These are phyloP conservation scores for Heliconius hortense DNA, from an alignment of 2,888 invertebrate genomes.

Conservation along the genomic window DNA sequence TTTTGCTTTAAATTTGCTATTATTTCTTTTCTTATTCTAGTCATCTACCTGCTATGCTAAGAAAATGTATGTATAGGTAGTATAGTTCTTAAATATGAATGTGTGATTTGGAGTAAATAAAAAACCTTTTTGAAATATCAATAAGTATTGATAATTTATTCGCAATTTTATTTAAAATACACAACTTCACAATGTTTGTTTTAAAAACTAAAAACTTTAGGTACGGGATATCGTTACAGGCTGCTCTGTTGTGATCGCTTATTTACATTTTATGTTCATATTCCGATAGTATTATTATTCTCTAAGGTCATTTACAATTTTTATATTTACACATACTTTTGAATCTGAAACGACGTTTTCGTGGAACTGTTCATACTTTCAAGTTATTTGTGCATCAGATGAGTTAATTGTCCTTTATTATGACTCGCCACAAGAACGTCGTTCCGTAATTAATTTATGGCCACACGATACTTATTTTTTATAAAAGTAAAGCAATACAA, in stretches of 20 bases:
- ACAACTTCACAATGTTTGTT: conserved; percentile 81
- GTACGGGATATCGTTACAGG: conserved; percentile 76
- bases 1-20: not conserved
- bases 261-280: conserved; percentile 66
- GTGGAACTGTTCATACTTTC: conserved; percentile 37
- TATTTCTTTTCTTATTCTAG: not conserved
- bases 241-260: conserved; percentile 72
- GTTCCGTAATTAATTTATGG: conserved; percentile 65
- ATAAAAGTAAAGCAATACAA: conserved; percentile 67
- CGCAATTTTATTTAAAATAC: conserved; percentile 83
- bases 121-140: conserved; percentile 69
- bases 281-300: conserved; percentile 61
- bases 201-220: conserved; percentile 80
- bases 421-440: conserved; percentile 56
- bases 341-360: conserved; percentile 55
- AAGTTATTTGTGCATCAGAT: conserved; percentile 9
- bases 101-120: conserved; percentile 41
- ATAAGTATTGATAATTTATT: conserved; percentile 80
- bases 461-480: conserved; percentile 77
- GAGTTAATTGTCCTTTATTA: conserved; percentile 36
- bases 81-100: not conserved
- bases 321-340: conserved; percentile 70
- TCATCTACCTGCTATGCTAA: not conserved
- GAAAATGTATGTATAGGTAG: not conserved
- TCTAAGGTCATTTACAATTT: conserved; percentile 75